Evolutionary conservation across 2,113 vertebrate genomes (phyloP).

Genomic region (Marcusenius ussheri): DNA sequence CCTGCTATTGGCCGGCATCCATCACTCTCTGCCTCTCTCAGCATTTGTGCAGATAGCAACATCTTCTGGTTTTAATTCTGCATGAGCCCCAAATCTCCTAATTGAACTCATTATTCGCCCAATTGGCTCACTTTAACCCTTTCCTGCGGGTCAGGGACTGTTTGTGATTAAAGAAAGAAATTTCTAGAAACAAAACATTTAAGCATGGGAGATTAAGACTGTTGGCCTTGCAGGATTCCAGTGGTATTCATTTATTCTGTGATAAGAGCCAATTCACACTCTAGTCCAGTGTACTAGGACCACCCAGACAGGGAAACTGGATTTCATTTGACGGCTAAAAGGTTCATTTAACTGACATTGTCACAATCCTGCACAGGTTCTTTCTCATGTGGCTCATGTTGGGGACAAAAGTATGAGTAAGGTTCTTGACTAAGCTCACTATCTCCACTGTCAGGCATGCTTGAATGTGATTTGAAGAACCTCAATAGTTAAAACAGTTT

Average conservation of each 20-base stretch:
- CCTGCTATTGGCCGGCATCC: constrained; percentile 31
- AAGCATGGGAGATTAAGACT: constrained; percentile 39
- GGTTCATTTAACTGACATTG: constrained; percentile 26
- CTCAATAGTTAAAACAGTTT: background rate
- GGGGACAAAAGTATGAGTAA: background rate
- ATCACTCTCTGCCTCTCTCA: constrained; percentile 27
- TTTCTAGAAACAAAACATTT: constrained; percentile 38
- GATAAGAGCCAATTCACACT: constrained; percentile 43
- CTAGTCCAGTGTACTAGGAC: constrained; percentile 46
- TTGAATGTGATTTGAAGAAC: background rate
- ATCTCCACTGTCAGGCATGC: background rate
- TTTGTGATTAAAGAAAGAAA: constrained; percentile 61
- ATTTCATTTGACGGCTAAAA: constrained; percentile 31
- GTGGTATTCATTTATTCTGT: constrained; percentile 40
- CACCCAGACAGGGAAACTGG: constrained; percentile 54
- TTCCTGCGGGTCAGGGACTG: constrained; percentile 58
- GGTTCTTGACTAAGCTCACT: background rate
- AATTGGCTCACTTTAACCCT: constrained; percentile 64
- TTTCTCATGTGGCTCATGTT: background rate
- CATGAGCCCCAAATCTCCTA: constrained; percentile 61
- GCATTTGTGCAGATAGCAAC: constrained; percentile 47
- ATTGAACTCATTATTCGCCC: constrained; percentile 72
- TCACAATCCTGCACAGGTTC: constrained; percentile 6
- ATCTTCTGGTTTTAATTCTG: constrained; percentile 67
- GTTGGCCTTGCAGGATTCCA: constrained; percentile 36